These are phyloP conservation scores for Conomelus anceps DNA, from an alignment of 2,888 invertebrate genomes.

Conservation along the genomic window DNA sequence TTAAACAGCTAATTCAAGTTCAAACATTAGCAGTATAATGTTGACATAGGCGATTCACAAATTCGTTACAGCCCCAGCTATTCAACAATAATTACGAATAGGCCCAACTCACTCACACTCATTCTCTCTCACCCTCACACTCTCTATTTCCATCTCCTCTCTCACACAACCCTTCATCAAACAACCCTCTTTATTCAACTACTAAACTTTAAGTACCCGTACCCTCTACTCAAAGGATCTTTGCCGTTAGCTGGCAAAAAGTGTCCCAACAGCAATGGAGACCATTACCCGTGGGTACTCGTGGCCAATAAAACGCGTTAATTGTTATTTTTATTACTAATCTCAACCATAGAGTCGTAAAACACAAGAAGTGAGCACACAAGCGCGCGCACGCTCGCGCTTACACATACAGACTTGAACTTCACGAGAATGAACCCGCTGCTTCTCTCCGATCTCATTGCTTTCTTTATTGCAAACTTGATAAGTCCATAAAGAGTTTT, in stretches of 20 bases:
- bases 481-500: not conserved
- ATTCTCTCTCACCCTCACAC: not conserved
- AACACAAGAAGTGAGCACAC: not conserved
- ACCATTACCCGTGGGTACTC: not conserved
- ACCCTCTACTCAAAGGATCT: not conserved
- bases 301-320: not conserved
- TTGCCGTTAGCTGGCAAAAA: too few species aligned
- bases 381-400: too few species aligned
- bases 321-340: not conserved
- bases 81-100: not conserved
- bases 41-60: not conserved
- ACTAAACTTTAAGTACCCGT: not conserved
- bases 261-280: not conserved
- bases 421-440: not conserved
- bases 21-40: not conserved
- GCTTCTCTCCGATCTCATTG: not conserved
- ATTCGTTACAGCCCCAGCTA: not conserved
- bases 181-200: not conserved
- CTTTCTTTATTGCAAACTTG: not conserved
- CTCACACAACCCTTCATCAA: too few species aligned
- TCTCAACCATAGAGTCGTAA: not conserved
- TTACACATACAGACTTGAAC: too few species aligned
- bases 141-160: not conserved
- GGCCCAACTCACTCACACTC: not conserved
- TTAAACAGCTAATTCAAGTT: not conserved